Evolutionary conservation across 1,140 invertebrate species (phyloP).

Genomic region (Hormaphis cornu): DNA sequence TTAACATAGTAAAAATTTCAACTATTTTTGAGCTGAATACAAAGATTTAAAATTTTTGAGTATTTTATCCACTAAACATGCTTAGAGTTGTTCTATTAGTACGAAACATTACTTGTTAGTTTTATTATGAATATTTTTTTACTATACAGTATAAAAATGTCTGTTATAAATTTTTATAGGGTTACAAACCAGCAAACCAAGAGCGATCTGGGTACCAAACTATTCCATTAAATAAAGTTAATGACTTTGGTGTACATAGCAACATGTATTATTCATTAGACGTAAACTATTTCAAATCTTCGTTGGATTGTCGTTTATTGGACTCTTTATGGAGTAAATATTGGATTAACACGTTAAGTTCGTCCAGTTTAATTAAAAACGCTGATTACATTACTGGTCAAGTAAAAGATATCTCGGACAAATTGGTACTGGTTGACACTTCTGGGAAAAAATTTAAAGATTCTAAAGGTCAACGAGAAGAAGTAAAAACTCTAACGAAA

Average conservation of each 20-base stretch:
- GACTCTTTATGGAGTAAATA: conserved; percentile 99
- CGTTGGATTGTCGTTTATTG: conserved; percentile 78
- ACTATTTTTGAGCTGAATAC: no score
- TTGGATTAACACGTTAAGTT: conserved; percentile 97
- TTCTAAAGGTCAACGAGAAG: conserved; percentile 80
- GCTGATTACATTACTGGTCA: conserved; percentile 87
- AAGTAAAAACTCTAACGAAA: conserved; percentile 91
- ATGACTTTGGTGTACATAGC: conserved; percentile 99
- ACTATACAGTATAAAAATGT: background rate
- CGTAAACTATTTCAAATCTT: conserved; percentile 96
- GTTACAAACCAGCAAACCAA: conserved; percentile 96
- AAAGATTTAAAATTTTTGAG: no score
- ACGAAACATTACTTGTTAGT: background rate
- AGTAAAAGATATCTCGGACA: conserved; percentile 92
- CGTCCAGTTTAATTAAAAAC: conserved; percentile 91
- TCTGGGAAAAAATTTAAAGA: conserved; percentile 53
- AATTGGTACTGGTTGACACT: conserved; percentile 87
- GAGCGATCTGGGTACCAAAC: conserved; percentile 98
- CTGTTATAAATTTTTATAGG: conserved; percentile 49
- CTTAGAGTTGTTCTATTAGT: no score
- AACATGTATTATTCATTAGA: conserved; percentile 98
- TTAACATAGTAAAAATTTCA: no score
- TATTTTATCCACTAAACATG: no score
- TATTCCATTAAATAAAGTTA: conserved; percentile 98
- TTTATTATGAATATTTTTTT: background rate